phyloP scores from a whole-genome alignment of 2,113 vertebrate genomes.

The Cisticola juncidis region DNA sequence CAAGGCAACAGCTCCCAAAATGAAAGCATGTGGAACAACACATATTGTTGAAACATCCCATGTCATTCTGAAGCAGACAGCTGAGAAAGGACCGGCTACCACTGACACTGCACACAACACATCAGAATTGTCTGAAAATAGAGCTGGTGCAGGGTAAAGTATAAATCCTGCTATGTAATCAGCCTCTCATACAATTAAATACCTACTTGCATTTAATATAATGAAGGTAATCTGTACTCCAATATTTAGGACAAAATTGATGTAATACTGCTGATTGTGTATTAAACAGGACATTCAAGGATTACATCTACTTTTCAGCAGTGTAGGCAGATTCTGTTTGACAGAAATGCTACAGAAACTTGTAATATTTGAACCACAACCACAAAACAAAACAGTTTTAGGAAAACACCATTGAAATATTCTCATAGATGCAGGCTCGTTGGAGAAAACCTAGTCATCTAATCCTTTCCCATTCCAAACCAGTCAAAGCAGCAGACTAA shows the following conservation, averaged over 20 bases:
- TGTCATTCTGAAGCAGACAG: not conserved
- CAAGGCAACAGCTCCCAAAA: not conserved
- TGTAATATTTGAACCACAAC: not conserved
- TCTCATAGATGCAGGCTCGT: not conserved
- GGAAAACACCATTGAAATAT: not conserved
- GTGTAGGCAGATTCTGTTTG: not conserved
- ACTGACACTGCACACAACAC: not conserved
- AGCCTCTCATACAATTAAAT: not conserved
- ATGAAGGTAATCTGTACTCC: not conserved
- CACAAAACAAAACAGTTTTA: not conserved
- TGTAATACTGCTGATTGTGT: accelerated
- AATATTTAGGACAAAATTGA: not conserved
- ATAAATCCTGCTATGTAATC: not conserved
- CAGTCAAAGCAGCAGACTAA: slow-evolving; percentile 19
- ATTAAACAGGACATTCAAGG: not conserved
- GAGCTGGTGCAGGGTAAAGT: not conserved
- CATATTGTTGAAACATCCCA: not conserved
- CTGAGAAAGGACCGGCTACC: not conserved
- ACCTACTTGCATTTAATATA: not conserved
- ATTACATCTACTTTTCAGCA: not conserved
- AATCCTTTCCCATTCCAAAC: not conserved
- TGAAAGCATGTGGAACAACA: not conserved
- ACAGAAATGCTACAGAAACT: not conserved
- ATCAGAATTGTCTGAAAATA: not conserved
- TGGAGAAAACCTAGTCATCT: not conserved